phyloP scores from a whole-genome alignment of 2,113 vertebrate species.

The Lophura nycthemera region DNA sequence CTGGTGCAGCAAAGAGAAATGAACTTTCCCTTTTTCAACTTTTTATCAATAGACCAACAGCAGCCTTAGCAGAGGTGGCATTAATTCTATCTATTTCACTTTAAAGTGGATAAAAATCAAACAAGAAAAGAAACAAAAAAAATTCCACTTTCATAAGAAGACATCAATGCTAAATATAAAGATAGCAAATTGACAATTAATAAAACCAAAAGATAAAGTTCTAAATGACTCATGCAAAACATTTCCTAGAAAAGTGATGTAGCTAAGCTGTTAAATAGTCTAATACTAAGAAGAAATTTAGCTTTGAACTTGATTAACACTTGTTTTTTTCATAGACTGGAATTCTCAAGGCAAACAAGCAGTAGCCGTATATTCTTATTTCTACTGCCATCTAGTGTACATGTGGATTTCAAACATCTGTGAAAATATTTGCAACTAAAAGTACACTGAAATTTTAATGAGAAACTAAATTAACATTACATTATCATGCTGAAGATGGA shows the following conservation, averaged over 20 bases:
- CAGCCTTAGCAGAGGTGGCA: neutral
- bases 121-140: neutral
- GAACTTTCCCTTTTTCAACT: neutral
- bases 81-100: neutral
- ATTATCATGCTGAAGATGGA: neutral
- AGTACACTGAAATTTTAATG: neutral
- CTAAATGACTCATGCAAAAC: neutral
- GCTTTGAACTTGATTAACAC: neutral
- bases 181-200: neutral
- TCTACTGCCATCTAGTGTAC: slow-evolving; percentile 78
- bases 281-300: neutral
- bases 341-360: neutral
- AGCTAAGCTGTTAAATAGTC: neutral
- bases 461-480: neutral
- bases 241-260: neutral
- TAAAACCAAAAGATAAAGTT: neutral
- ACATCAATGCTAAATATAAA: neutral
- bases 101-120: neutral
- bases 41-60: neutral
- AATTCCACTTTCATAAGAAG: too few relatives aligned
- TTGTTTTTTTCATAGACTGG: neutral
- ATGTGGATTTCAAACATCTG: neutral
- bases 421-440: neutral
- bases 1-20: neutral
- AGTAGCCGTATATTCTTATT: slow-evolving; percentile 18